A percentile compares a stretch with the other conserved stretches of the same genome.
phyloP scores from a whole-genome alignment of 2,888 invertebrate species.

The Apamea crenata region DNA sequence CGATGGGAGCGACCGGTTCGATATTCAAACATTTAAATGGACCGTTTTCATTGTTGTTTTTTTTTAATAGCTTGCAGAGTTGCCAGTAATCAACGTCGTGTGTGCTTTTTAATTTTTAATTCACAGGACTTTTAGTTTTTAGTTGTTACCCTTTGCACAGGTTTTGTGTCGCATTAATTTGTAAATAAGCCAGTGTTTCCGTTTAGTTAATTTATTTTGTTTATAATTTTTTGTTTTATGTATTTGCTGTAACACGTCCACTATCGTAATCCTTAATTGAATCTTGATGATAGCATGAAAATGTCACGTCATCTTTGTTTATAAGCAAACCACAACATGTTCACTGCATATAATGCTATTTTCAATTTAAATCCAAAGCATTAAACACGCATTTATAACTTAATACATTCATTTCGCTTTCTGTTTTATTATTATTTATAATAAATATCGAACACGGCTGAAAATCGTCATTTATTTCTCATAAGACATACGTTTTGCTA shows the following conservation, averaged over 20 bases:
- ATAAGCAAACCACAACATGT: conserved; percentile 27
- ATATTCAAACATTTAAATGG: conserved; percentile 78
- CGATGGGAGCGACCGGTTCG: conserved; percentile 87
- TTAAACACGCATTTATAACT: conserved; percentile 40
- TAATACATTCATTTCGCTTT: conserved; percentile 37
- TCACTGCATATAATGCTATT: conserved; percentile 46
- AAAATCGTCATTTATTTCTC: conserved; percentile 27
- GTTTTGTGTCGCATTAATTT: conserved; percentile 64
- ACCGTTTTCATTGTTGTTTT: conserved; percentile 72
- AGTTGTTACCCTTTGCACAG: conserved; percentile 64
- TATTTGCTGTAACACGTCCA: conserved; percentile 57
- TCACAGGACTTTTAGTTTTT: conserved; percentile 61
- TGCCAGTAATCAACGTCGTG: conserved; percentile 67
- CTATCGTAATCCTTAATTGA: conserved; percentile 32
- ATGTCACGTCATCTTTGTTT: conserved; percentile 16
- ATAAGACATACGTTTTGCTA: conserved; percentile 23
- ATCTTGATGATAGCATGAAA: conserved; percentile 50
- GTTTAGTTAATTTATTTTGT: conserved; percentile 47
- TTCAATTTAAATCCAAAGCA: conserved; percentile 30
- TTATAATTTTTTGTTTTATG: conserved; percentile 44
- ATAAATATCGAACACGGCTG: conserved; percentile 27
- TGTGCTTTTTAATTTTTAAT: conserved; percentile 62
- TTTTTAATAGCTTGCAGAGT: conserved; percentile 68
- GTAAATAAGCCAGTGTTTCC: conserved; percentile 66
- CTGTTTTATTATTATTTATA: conserved; percentile 26